Conservation (phyloP, 2,888 invertebrate species). For the Latrodectus hesperus region DNA sequence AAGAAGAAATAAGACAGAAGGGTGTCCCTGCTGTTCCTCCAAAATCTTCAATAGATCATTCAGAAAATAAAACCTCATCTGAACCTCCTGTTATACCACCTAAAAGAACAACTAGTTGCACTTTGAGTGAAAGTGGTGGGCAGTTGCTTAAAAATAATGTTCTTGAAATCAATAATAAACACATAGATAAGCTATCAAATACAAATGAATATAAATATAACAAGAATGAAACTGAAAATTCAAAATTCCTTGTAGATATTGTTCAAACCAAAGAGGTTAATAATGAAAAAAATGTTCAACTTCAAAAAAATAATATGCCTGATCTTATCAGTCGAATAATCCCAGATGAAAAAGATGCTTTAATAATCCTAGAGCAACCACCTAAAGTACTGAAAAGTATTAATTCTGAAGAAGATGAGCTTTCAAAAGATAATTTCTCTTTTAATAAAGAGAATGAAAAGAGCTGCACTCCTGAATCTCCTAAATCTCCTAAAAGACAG, state of each 20-base stretch:
- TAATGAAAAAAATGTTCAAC: slow-evolving; percentile 50
- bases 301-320: slow-evolving; percentile 63
- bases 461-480: slow-evolving; percentile 40
- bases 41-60: slow-evolving; percentile 7
- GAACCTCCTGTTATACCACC: slow-evolving; percentile 50
- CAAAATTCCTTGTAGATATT: slow-evolving; percentile 45
- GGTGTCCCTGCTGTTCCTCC: slow-evolving; percentile 12
- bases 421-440: slow-evolving; percentile 51
- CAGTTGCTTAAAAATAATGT: background rate
- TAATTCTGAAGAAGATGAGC: slow-evolving; percentile 47
- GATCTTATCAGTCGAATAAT: slow-evolving; percentile 56
- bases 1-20: background rate
- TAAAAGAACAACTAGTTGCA: slow-evolving; percentile 23
- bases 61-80: slow-evolving; percentile 1
- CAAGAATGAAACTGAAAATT: slow-evolving; percentile 22
- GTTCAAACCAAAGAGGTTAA: slow-evolving; percentile 50
- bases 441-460: slow-evolving; percentile 39
- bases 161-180: background rate
- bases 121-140: background rate
- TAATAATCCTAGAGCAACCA: slow-evolving; percentile 41
- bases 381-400: slow-evolving; percentile 21
- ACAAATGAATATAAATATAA: background rate
- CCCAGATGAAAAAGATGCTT: slow-evolving; percentile 40
- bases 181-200: background rate
- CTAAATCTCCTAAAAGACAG: slow-evolving; percentile 58